A percentile compares a stretch with the other conserved stretches of the same genome.
These are phyloP conservation scores for Meriones psammophilus DNA, from an alignment of 2,797 vertebrate genomes.

Conservation along the genomic window DNA sequence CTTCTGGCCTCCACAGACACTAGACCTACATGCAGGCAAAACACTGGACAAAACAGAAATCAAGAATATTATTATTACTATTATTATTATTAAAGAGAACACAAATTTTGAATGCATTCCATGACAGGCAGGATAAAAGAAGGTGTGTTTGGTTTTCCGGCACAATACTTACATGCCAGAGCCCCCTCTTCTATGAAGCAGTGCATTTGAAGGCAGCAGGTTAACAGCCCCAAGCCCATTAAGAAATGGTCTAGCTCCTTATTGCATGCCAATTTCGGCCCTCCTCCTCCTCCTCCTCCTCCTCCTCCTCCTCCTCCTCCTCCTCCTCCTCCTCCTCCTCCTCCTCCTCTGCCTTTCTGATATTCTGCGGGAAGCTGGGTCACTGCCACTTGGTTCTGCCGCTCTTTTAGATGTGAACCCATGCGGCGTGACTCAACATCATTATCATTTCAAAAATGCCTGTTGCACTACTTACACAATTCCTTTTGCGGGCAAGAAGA, in stretches of 20 bases:
- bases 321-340: neutral
- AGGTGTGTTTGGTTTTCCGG: neutral
- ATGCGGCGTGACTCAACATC: constrained; percentile 12
- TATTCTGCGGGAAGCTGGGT: neutral
- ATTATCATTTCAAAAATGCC: constrained; percentile 65
- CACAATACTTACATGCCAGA: neutral
- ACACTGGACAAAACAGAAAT: neutral
- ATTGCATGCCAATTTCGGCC: neutral
- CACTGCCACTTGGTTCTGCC: neutral
- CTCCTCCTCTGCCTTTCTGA: neutral
- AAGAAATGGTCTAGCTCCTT: constrained; percentile 3
- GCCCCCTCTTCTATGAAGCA: neutral
- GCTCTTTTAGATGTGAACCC: neutral
- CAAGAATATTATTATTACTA: neutral
- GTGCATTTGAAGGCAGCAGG: neutral
- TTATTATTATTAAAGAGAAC: neutral
- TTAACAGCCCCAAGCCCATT: neutral
- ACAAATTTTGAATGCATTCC: neutral
- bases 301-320: too few species aligned
- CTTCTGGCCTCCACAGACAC: neutral
- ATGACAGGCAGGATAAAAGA: neutral
- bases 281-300: neutral
- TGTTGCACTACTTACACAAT: neutral
- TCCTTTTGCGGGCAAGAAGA: constrained; percentile 54
- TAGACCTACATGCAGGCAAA: neutral